Base-by-base conservation (phyloP, 2,888 invertebrate species). In the Troglohyphantes excavatus region DNA sequence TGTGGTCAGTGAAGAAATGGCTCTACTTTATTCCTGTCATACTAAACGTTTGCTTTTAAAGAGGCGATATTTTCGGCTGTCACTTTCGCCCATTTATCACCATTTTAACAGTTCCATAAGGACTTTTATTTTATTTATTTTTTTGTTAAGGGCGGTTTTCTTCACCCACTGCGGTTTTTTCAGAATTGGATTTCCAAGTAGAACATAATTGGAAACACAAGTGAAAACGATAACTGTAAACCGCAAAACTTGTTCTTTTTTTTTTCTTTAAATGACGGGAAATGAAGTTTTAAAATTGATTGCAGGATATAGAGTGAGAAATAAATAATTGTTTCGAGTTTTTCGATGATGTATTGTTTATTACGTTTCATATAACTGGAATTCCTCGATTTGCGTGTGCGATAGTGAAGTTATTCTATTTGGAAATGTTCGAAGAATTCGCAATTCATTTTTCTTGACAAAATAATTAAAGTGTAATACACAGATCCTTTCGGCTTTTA, bases 1-100 rank as follows among this genome's bases (percentile, higher is more conserved):
- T 81, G 72, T 61, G 82, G 72, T 72, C 21, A n/a, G 19, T 29
- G 26, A 72, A 72, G 27, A 82, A 82, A 82, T 26, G 26, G 33
- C n/a, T 39, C 33, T 33, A 29, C 13, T 65, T 79, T 79, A 43
- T 65, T 65, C 11, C 13, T 29, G 67, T 68, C 73, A 43, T 46
- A 84, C 73, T 75, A 84, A 84, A 59, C 59, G 75, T 67, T 75
- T 67, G 39, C 67, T 76, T 84, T 84, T 76, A 76, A 82, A 67
- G 67, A 73, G 75, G 70, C 43, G 53, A 84, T 84, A 75, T 84
- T 75, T 75, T 53, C 39, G 23, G 9, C 75, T 78, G 78, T 78
- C 76, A 82, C 17, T 61, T 33, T 59, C n/a, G 27, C 23, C 70
- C 65, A 86, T 86, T 76, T 86, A 86, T 86, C 85, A 78, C 68